phyloP scores from a whole-genome alignment of 2,113 vertebrate species.

The Harpagus bidentatus region DNA sequence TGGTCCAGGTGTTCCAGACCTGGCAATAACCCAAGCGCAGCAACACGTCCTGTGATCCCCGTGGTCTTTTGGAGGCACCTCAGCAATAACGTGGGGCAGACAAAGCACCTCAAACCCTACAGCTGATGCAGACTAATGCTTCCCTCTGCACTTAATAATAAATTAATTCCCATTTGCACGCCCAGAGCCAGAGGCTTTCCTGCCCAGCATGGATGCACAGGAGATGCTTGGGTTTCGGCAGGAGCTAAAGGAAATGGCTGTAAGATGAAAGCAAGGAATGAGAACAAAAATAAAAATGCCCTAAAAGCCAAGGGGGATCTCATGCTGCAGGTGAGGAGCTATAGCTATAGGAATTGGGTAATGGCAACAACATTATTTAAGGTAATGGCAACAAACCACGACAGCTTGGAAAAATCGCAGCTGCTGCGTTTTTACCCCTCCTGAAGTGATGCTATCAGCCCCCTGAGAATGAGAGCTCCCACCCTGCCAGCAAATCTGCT shows the following conservation, averaged over 20 bases:
- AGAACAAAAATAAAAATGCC: not conserved
- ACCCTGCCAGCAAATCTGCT: constrained; percentile 25
- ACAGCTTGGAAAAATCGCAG: not conserved
- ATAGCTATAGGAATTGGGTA: no score
- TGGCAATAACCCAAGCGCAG: not conserved
- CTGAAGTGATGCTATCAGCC: not conserved
- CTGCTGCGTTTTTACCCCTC: not conserved
- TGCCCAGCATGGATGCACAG: accelerated
- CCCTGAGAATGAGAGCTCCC: not conserved
- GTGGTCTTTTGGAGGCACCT: not conserved
- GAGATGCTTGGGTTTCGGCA: not conserved
- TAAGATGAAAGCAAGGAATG: not conserved
- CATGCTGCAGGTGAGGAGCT: not conserved
- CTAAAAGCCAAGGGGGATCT: not conserved
- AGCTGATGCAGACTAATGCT: not conserved
- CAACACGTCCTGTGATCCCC: not conserved
- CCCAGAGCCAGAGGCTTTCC: not conserved
- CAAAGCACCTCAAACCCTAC: not conserved
- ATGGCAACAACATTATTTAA: not conserved
- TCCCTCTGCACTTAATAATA: not conserved
- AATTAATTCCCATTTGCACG: not conserved
- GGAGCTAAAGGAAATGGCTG: not conserved
- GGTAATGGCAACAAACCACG: not conserved
- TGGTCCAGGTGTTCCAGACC: not conserved
- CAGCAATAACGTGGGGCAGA: accelerated